Conservation (phyloP, 2,113 vertebrate genomes). For the Oncorhynchus nerka region DNA sequence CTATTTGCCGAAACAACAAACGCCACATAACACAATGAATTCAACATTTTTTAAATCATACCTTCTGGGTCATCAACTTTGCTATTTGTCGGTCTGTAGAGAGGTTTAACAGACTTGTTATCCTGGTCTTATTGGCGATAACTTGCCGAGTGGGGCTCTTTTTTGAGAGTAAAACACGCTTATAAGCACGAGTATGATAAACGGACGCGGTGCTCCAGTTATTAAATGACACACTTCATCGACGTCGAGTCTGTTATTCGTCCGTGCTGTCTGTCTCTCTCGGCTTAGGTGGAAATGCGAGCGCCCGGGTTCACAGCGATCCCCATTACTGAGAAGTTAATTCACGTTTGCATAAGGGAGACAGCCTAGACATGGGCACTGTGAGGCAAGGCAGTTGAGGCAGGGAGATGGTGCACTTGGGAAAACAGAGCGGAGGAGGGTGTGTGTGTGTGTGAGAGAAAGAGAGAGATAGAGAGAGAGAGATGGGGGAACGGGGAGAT, state of each 20-base stretch:
- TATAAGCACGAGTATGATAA: slow-evolving; percentile 1
- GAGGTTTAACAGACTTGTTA: slow-evolving; percentile 40
- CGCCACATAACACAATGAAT: neutral
- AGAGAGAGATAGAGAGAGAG: slow-evolving; percentile 22
- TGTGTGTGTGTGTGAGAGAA: slow-evolving; percentile 19
- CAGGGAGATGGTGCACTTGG: slow-evolving; percentile 45
- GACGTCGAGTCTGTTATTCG: slow-evolving; percentile 33
- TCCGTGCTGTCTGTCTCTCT: slow-evolving; percentile 52
- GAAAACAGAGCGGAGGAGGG: slow-evolving; percentile 13
- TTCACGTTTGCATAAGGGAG: slow-evolving; percentile 34
- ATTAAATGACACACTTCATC: neutral
- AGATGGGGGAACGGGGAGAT: slow-evolving; percentile 19
- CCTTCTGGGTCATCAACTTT: slow-evolving; percentile 43
- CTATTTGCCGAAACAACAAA: neutral
- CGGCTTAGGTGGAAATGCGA: slow-evolving; percentile 30
- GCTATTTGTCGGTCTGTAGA: neutral
- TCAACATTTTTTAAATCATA: slow-evolving; percentile 51
- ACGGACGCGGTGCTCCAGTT: slow-evolving; percentile 15
- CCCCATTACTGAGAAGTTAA: slow-evolving; percentile 59
- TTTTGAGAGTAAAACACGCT: slow-evolving; percentile 14
- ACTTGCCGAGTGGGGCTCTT: slow-evolving; percentile 60
- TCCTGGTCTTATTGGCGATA: slow-evolving; percentile 53
- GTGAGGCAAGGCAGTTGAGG: slow-evolving; percentile 34
- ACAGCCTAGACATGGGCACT: slow-evolving; percentile 3
- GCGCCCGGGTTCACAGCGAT: slow-evolving; percentile 43